Evolutionary conservation across 2,797 vertebrate genomes (phyloP), one percentile per base, ranked within the genome.

Genomic region (Poeciliopsis infans): DNA sequence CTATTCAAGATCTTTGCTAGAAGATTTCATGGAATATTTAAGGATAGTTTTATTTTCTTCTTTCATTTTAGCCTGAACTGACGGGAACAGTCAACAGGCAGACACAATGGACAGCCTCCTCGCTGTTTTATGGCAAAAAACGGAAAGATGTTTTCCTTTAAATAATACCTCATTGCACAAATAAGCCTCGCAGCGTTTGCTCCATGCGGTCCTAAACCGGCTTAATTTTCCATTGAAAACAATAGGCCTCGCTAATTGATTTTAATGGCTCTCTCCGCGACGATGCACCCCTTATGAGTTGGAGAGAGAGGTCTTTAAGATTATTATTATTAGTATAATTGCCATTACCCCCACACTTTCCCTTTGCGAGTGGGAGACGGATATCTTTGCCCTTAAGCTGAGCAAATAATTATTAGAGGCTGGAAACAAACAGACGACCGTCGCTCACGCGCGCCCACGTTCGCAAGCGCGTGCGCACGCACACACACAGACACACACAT

Each of bases 351-450:
- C 87, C 89, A 88, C 94, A 92, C 88, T 91, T 97, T 96, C 96
- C 96, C 94, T 96, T 95, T 96, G 89, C 88, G 82, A 92, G 86
- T 87, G 92, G 85, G 87, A 93, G 91, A 92, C 90, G 96, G 97
- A 96, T 97, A 95, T 97, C 96, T 96, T 95, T 96, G 95, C 97
- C 97, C 97, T 96, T 97, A 96, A 99, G 98, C 97, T 97, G 96
- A 97, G 97, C 97, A 98, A 98, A 98, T 98, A 98, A 98, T 98
- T 98, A 97, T 98, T 97, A 97, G 96, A 96, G 96, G 97, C 96
- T 97, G 96, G 96, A 97, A 97, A 98, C 96, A 98, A 97, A 97
- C 97, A 99, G 96, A 97, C 96, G 96, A 96, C 96, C 96, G 96
- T 82, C 84, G 80, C 78, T 73, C 85, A 78, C 86, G 49, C 71